Base-by-base conservation (phyloP, 2,797 vertebrate species). In the Hoplostethus mediterraneus region DNA sequence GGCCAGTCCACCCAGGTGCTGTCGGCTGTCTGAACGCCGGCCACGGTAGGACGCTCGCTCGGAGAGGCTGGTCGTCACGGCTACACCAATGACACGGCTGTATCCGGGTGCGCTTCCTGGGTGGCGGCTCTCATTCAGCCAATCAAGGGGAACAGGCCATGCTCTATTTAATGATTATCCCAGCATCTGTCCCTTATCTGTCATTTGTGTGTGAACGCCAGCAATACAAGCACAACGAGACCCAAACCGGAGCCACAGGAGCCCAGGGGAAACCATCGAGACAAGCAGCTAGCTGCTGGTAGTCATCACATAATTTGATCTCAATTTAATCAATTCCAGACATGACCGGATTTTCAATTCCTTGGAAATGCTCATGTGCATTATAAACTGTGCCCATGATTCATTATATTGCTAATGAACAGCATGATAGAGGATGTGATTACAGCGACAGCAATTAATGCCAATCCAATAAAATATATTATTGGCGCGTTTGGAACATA, bases 141-240 rank as follows among this genome's bases (percentile, higher is more conserved):
- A 88, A 92, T 93, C 92, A 93, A 93, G 84, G 86, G 83, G 89
- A 92, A 92, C 91, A 91, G 89, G 87, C 87, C 89, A 90, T 55
- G 90, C 88, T 94, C 85, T 86, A 91, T 91, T 92, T 92, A 86
- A 86, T 86, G 87, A 93, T 93, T 91, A 92, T 79, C 89, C 83
- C 81, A 80, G 84, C 91, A 90, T 92, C 89, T 94, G 91, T 92
- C 86, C 71, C 77, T 67, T 69, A 81, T 87, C 85, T 72, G 78
- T 84, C 72, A 78, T 82, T 80, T 77, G 76, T 77, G 84, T 60
- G 73, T 76, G 80, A 73, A 70, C 75, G 75, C 65, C 36, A 36
- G 63, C 60, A 59, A 80, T 75, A 63, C 25, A 3, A 63, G 77
- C 40, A 25, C 67, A 75, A 55, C 84, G 47, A 49, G 66, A 63